Base-by-base conservation (phyloP, 2,888 invertebrate genomes). In the Pachydiplax longipennis region DNA sequence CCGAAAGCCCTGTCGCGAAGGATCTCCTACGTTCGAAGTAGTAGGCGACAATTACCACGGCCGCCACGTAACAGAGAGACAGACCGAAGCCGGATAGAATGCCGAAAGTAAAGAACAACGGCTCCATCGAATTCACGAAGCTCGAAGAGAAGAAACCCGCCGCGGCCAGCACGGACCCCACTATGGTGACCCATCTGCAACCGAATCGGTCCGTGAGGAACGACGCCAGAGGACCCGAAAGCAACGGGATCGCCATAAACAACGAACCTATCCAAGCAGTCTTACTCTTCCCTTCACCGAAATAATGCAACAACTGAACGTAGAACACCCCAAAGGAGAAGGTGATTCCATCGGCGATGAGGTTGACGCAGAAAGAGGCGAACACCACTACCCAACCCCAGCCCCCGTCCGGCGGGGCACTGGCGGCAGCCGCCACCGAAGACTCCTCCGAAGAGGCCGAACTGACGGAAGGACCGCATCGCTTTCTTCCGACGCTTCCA, bases 321-420 rank as follows among this genome's bases (percentile, higher is more conserved):
- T 97, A 98, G 13, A 99, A 95, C 31, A 99, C 95, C 0, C 99
- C 99, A 93, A 99, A 99, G 0, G 98, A 98, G 93, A 99, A 98
- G 90, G 98, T 98, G 91, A 99, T 96, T 0, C 99, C 99, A 94
- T 99, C 99, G 73, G 98, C 98, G 90, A 99, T 97, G 94, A 98
- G 96, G 35, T 98, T 98, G 91, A 98, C 96, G 80, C 98, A 93
- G 92, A 99, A 96, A 0, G 98, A 97, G 5, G 98, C 96, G 73
- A 97, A 94, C 0, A 99, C 98, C 0, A 99, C 97, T 35, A 98
- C 95, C 98, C 98, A 98, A 13, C 98, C 98, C 97, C 97, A 98
- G 2, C 97, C 98, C 0, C 97, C 97, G 92, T 98, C 97, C 0
- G 97, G 97, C 81, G 96, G 96, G 92, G 95, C 95, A 92, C 91